Evolutionary conservation across 2,888 invertebrate genomes (phyloP).

Genomic region (Tanaodytes sp.): DNA sequence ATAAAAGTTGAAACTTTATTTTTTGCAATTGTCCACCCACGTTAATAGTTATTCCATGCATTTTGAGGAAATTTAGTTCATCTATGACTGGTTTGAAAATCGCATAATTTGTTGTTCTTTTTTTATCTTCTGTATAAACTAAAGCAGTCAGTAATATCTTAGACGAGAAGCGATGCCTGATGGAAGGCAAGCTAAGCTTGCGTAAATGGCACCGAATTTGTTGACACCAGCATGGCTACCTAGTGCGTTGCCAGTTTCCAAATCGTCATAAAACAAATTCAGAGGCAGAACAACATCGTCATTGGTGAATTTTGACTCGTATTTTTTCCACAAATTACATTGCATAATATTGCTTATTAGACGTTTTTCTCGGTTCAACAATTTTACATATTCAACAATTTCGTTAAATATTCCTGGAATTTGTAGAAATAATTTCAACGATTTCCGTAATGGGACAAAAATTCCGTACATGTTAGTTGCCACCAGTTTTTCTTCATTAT

Average conservation of each 20-base stretch:
- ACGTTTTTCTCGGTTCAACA: neutral
- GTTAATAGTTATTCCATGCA: neutral
- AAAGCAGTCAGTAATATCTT: neutral
- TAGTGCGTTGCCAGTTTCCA: neutral
- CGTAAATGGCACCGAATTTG: neutral
- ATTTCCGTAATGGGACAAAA: neutral
- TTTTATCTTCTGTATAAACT: conserved; percentile 11
- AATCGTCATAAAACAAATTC: conserved; percentile 1
- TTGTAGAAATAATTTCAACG: neutral
- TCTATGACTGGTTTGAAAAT: conserved; percentile 7
- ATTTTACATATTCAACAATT: neutral
- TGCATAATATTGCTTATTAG: neutral
- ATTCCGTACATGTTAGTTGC: conserved; percentile 2
- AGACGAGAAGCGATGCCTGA: conserved; percentile 2
- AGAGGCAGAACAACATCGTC: neutral
- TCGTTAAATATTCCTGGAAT: neutral
- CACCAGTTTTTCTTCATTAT: neutral
- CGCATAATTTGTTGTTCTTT: conserved; percentile 6
- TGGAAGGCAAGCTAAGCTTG: too few species aligned
- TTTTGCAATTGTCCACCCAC: neutral
- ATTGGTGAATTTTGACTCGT: neutral
- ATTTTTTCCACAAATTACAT: neutral
- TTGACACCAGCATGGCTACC: neutral
- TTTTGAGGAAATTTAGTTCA: conserved; percentile 10
- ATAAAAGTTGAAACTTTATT: conserved; percentile 10